Evolutionary conservation across 2,888 invertebrate genomes (phyloP), one percentile per base, ranked within the genome.

Genomic region (Mimas tiliae): DNA sequence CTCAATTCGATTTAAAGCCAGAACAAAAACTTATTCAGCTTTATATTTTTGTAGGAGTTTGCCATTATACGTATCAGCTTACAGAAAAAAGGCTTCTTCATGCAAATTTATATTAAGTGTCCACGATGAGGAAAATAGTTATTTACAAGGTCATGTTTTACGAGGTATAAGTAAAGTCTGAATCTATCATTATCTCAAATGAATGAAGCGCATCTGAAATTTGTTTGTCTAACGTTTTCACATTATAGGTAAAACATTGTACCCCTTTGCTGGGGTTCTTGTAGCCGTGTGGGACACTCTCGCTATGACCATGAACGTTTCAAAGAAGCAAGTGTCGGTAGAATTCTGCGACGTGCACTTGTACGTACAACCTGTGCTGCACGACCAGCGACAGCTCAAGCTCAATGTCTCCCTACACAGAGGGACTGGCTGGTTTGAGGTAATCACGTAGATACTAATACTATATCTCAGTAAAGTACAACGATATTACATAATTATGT

Each of bases 231-330:
- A 33, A 8, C 12, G 12, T 62, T 33, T 64, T 69, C 73, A 21
- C 69, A n/a, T n/a, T n/a, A n/a, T n/a, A 94, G 96, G 95, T 1
- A 94, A 96, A 70, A 95, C 94, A 53, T 79, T 96, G 12, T 95
- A 96, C 72, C 98, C 98, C 0, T 97, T 97, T 16, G 96, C 97
- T 1, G 96, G 95, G 38, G 96, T 96, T 70, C 86, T 98, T 74
- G 86, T 94, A 27, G 87, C 95, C 6, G 96, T 95, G 2, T 97
- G 97, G 97, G 95, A 96, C 76, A 95, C 96, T 0, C 79, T 96
- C 9, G 95, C 95, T 0, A 91, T 95, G 82, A 90, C 94, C 79
- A 34, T 79, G 19, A 94, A 94, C 0, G 89, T 93, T 34, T 80
- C 94, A 3, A 94, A 91, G 74, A 95, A 95, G 69, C 93, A 96